A percentile compares a stretch with the other conserved stretches of the same genome.
These are phyloP conservation scores for Eupsilia transversa DNA, from an alignment of 2,888 invertebrate genomes.

Conservation along the genomic window DNA sequence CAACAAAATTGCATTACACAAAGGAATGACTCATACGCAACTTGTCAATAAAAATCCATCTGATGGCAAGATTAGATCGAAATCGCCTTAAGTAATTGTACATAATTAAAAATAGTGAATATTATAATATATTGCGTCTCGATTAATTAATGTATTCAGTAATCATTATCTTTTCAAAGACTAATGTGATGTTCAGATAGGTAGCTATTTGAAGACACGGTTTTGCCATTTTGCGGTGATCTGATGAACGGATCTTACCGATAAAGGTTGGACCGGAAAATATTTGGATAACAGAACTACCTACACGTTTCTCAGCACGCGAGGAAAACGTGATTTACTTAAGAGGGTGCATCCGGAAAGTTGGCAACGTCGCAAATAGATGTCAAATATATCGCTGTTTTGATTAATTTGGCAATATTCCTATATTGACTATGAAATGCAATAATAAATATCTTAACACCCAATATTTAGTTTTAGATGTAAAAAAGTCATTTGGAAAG, in stretches of 20 bases:
- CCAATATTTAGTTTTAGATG: too few species aligned
- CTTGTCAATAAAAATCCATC: slow-evolving; percentile 9
- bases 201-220: slow-evolving; percentile 1
- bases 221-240: slow-evolving; percentile 37
- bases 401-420: too few species aligned
- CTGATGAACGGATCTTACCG: neutral
- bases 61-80: slow-evolving; percentile 17
- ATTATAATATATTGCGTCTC: slow-evolving; percentile 18
- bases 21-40: neutral
- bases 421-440: too few species aligned
- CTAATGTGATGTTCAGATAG: slow-evolving; percentile 36
- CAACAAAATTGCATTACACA: neutral
- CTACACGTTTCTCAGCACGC: neutral
- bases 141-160: slow-evolving; percentile 9
- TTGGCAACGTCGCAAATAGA: too few species aligned
- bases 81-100: slow-evolving; percentile 26
- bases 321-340: neutral
- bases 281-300: slow-evolving; percentile 6
- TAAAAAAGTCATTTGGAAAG: too few species aligned
- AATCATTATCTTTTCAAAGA: slow-evolving; percentile 13
- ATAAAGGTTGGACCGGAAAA: slow-evolving; percentile 3
- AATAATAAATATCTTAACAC: too few species aligned
- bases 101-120: slow-evolving; percentile 22
- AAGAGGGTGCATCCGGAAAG: too few species aligned
- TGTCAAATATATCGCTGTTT: too few species aligned